These are phyloP conservation scores for Maconellicoccus hirsutus DNA, from an alignment of 1,140 invertebrate genomes.

Conservation along the genomic window DNA sequence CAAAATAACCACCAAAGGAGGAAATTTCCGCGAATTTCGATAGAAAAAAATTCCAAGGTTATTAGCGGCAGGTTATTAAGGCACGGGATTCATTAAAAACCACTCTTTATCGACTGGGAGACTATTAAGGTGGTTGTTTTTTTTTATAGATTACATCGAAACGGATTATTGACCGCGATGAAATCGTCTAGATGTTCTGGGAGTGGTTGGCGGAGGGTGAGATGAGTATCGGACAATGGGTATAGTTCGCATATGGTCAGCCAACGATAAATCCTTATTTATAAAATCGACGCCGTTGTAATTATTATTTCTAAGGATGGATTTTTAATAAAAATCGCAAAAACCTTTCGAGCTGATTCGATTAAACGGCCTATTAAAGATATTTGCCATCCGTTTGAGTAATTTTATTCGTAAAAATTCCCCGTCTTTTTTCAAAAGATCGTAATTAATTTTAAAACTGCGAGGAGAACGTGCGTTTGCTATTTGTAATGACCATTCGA, in stretches of 20 bases:
- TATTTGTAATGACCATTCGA: slow-evolving; percentile 9
- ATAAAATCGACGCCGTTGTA: too few relatives aligned
- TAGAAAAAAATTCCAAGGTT: background rate
- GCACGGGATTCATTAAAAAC: background rate
- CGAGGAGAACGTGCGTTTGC: background rate
- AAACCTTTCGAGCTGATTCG: background rate
- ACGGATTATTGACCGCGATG: background rate
- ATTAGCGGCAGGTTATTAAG: background rate
- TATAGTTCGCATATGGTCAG: too few relatives aligned
- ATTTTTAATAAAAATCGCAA: background rate
- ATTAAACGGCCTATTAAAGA: background rate
- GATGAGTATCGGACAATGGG: too few relatives aligned
- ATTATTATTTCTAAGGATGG: background rate
- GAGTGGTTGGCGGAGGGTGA: too few relatives aligned
- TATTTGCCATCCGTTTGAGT: background rate
- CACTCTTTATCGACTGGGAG: background rate
- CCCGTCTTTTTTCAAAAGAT: background rate
- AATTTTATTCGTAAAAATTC: background rate
- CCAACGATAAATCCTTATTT: too few relatives aligned
- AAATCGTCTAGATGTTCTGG: too few relatives aligned
- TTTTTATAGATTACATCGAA: background rate
- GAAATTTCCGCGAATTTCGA: background rate
- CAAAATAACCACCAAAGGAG: too few relatives aligned
- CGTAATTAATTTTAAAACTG: slow-evolving; percentile 5
- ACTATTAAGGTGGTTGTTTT: background rate